Evolutionary conservation across 2,113 vertebrate genomes (phyloP), one percentile per base, ranked within the genome.

Genomic region (Coptodon bakossiorum): DNA sequence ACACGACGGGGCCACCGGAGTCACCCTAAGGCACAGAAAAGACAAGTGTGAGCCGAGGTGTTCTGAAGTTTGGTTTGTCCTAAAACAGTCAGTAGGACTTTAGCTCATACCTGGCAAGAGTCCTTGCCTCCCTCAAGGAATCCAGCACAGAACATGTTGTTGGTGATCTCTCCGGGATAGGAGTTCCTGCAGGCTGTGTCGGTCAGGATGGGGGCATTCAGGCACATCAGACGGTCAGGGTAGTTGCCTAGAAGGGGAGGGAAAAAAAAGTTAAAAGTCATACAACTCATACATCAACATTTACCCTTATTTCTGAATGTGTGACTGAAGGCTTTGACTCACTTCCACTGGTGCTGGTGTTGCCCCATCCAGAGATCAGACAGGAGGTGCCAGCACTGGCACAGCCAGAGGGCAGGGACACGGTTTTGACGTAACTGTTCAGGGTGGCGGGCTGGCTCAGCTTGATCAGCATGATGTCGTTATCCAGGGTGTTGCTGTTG

Each of bases 391-490:
- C 97, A 0, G 97, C n/a, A 0, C 85, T 0, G 5, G 96, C 96
- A 2, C 97, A 97, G 90, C 81, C 91, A 3, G 92, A 89, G 9
- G 98, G 96, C 91, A 98, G 92, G 2, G 95, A 29, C 76, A 98
- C 91, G 7, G 96, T 92, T 0, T 27, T 66, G 83, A 97, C 97
- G 1, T 96, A 95, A 80, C 14, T 43, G 84, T 95, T 97, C n/a
- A 97, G 38, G 53, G 9, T 1, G 88, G 96, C 96, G 0, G 97
- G 89, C 0, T 19, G 31, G 5, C 80, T 81, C 89, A 98, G 94
- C 84, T 98, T 98, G 91, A 98, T 96, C 84, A 98, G 91, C 98
- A 98, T 98, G 95, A 98, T 97, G 96, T 98, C 97, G 0, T 97
- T 97, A 92, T 98, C 96, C 38, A 97, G 96, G 90, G 82, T 96